Percentiles rank a stretch among this genome's conserved stretches.
Conservation (phyloP, 2,797 vertebrate species). For the Lagodon rhomboides region DNA sequence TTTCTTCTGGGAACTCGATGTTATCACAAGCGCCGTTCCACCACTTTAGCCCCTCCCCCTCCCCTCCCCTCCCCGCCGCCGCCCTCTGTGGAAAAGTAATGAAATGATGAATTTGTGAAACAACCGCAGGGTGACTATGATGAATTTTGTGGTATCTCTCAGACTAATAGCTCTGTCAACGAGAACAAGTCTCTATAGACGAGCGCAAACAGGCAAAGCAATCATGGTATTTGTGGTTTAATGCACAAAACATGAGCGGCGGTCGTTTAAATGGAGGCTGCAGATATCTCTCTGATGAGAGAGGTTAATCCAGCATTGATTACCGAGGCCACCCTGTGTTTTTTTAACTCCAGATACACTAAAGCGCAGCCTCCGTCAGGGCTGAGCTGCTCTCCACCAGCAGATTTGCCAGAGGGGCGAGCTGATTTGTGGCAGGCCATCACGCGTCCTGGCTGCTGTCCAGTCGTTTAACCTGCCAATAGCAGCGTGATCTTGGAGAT, state of each 20-base stretch:
- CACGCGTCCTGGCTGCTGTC: slow-evolving; percentile 50
- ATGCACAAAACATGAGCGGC: slow-evolving; percentile 75
- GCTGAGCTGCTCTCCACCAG: slow-evolving; percentile 23
- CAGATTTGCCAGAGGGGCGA: slow-evolving; percentile 47
- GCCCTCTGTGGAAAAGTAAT: slow-evolving; percentile 72
- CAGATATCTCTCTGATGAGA: slow-evolving; percentile 66
- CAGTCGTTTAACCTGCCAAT: slow-evolving; percentile 67
- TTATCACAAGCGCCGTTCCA: slow-evolving; percentile 55
- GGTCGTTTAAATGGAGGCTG: slow-evolving; percentile 45
- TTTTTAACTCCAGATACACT: slow-evolving; percentile 22
- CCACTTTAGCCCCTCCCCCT: not conserved
- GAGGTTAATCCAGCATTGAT: slow-evolving; percentile 77
- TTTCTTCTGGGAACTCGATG: slow-evolving; percentile 62
- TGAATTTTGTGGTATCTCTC: slow-evolving; percentile 81
- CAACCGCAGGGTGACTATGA: slow-evolving; percentile 81
- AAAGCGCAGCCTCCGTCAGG: slow-evolving; percentile 27
- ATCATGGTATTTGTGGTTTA: slow-evolving; percentile 79
- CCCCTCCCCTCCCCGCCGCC: slow-evolving; percentile 3
- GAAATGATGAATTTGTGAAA: slow-evolving; percentile 83
- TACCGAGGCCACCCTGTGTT: slow-evolving; percentile 24
- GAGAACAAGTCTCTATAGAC: slow-evolving; percentile 75
- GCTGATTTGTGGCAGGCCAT: slow-evolving; percentile 46
- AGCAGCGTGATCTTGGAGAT: slow-evolving; percentile 58
- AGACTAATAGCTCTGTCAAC: slow-evolving; percentile 83
- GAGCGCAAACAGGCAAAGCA: slow-evolving; percentile 73